Conservation (phyloP, 2,797 vertebrate species). For the Enteromius thamalakanensis region DNA sequence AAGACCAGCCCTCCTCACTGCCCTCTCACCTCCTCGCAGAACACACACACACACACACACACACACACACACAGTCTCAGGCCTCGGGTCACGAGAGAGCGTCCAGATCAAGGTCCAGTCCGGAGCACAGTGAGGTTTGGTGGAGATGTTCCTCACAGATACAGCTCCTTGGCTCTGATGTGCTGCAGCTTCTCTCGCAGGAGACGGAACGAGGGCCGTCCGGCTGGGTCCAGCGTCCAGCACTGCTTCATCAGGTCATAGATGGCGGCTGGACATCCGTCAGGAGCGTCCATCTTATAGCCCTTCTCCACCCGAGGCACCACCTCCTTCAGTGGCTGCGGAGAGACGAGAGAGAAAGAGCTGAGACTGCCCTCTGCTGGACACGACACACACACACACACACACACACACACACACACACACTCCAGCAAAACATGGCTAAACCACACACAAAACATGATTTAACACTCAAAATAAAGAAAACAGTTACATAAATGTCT, state of each 20-base stretch:
- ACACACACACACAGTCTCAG: neutral
- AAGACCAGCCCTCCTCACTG: slow-evolving; percentile 49
- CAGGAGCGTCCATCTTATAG: slow-evolving; percentile 96
- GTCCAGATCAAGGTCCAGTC: slow-evolving; percentile 49
- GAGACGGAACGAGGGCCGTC: slow-evolving; percentile 90
- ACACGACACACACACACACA: neutral
- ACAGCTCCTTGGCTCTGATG: slow-evolving; percentile 92
- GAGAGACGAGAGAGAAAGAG: neutral
- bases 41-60: neutral
- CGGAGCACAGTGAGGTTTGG: slow-evolving; percentile 9
- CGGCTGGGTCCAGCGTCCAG: slow-evolving; percentile 88
- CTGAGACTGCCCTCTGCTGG: slow-evolving; percentile 73
- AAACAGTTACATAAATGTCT: too few species aligned
- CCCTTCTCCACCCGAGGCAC: slow-evolving; percentile 96
- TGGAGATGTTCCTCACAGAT: slow-evolving; percentile 80
- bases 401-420: neutral
- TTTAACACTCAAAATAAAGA: too few species aligned
- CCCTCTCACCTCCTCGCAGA: too few species aligned
- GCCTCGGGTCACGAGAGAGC: slow-evolving; percentile 5
- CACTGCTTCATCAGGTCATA: slow-evolving; percentile 98
- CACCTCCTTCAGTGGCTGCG: slow-evolving; percentile 91
- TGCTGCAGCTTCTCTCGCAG: slow-evolving; percentile 93
- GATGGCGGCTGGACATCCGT: slow-evolving; percentile 87
- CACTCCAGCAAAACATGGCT: too few species aligned
- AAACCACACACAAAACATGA: too few species aligned